Evolutionary conservation across 1,140 invertebrate species (phyloP), one percentile per base, ranked within the genome.

Genomic region (Marisa cornuarietis): DNA sequence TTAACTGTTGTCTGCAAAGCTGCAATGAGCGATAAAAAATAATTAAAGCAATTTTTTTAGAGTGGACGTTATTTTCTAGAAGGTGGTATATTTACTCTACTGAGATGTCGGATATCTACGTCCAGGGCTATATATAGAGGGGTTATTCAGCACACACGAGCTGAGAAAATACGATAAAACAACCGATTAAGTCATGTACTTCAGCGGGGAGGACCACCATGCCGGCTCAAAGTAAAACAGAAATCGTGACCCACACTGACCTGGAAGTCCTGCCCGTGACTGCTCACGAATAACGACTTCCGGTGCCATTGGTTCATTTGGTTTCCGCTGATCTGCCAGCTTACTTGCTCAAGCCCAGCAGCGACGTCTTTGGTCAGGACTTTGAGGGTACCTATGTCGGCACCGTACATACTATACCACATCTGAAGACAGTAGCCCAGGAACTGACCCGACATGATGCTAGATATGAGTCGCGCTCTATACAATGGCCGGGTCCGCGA

Each of bases 371-470:
- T 49, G 16, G 63, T 69, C 63, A 78, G n/a, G 71, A 86, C 78
- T 24, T 76, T 82, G n/a, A 86, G 72, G 24, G 79, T 71, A 26
- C 83, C 82, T 22, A 85, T 83, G 24, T 77, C 74, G 24, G 61
- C 61, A 5, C 95, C 95, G 84, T 93, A 95, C 95, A 96, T 96
- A 85, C 95, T 95, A 84, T 92, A 94, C 92, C 93, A 96, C 87
- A 96, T 95, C n/a, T 79, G 78, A 20, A 88, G 72, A 68, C 87
- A 88, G 61, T 83, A 69, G 14, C 77, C 79, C 13, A 54, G 61
- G 18, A 62, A 71, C 18, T 63, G 69, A 8, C 52, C 75, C 5
- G 69, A 77, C 42, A 83, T 82, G 11, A 58, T 52, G 24, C 73
- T 69, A 6, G 83, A 84, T 4, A 93, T 89, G 0, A 96, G 92